A percentile compares a stretch with the other conserved stretches of the same genome.
Evolutionary conservation across 1,140 invertebrate genomes (phyloP).

Genomic region (Ectropis grisescens): DNA sequence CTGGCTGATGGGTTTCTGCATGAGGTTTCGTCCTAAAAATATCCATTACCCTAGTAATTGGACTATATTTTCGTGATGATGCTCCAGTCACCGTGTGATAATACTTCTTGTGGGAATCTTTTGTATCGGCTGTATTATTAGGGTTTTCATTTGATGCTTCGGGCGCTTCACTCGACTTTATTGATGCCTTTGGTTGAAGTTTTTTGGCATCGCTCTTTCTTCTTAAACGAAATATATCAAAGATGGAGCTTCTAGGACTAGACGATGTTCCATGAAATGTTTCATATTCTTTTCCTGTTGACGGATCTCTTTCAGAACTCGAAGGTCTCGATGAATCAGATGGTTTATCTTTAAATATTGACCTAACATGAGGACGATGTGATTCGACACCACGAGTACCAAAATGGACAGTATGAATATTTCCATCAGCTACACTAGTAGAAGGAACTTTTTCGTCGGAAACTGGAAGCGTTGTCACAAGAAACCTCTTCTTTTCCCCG

Average conservation of each 20-base stretch:
- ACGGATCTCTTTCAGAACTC: conserved; percentile 46
- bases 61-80: conserved; percentile 52
- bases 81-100: conserved; percentile 62
- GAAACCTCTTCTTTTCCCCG: conserved; percentile 49
- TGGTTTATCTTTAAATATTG: conserved; percentile 55
- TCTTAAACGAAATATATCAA: conserved; percentile 62
- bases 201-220: conserved; percentile 63
- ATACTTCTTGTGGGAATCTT: conserved; percentile 59
- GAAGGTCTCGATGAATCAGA: conserved; percentile 41
- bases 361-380: conserved; percentile 52
- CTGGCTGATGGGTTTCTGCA: conserved; percentile 27
- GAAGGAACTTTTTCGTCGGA: conserved; percentile 39
- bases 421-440: conserved; percentile 36
- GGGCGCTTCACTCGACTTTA: conserved; percentile 36
- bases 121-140: conserved; percentile 27
- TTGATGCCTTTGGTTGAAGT: conserved; percentile 27
- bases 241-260: conserved; percentile 62
- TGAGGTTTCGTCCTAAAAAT: conserved; percentile 56
- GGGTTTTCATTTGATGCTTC: conserved; percentile 39
- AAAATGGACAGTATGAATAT: conserved; percentile 59
- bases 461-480: conserved; percentile 54
- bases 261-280: conserved; percentile 63
- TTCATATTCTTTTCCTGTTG: conserved; percentile 52
- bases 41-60: conserved; percentile 61
- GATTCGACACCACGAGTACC: conserved; percentile 58